Conservation (phyloP, 2,888 invertebrate species). For the Onchidella celtica region DNA sequence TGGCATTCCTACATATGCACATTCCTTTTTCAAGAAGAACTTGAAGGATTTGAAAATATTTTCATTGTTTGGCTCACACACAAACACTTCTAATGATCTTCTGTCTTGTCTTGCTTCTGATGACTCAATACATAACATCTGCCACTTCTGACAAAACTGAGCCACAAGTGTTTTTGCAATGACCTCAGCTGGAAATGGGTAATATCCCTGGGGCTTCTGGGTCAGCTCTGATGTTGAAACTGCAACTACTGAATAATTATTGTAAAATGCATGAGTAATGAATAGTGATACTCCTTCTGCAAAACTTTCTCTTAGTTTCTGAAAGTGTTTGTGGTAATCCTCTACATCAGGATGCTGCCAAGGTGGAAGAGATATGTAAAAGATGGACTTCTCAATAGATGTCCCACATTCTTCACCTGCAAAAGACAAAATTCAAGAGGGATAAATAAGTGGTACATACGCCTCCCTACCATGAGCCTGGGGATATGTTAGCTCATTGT, state of each 20-base stretch:
- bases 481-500: not conserved
- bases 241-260: not conserved
- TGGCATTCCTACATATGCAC: not conserved
- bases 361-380: not conserved
- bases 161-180: slow-evolving; percentile 9
- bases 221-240: slow-evolving; percentile 11
- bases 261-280: not conserved
- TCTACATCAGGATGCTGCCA: not conserved
- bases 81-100: not conserved
- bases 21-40: slow-evolving; percentile 5
- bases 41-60: slow-evolving; percentile 20
- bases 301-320: slow-evolving; percentile 12
- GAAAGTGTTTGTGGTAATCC: not conserved
- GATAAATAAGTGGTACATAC: not conserved
- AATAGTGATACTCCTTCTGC: not conserved
- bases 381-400: too few species aligned
- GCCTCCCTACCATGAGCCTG: not conserved
- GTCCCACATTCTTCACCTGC: slow-evolving; percentile 5
- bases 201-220: not conserved
- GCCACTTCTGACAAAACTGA: too few species aligned
- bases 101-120: not conserved
- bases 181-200: slow-evolving; percentile 24
- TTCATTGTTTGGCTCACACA: slow-evolving; percentile 19
- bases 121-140: not conserved
- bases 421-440: not conserved